These are phyloP conservation scores for Frankliniella intonsa DNA, from an alignment of 2,888 invertebrate genomes.

Conservation along the genomic window DNA sequence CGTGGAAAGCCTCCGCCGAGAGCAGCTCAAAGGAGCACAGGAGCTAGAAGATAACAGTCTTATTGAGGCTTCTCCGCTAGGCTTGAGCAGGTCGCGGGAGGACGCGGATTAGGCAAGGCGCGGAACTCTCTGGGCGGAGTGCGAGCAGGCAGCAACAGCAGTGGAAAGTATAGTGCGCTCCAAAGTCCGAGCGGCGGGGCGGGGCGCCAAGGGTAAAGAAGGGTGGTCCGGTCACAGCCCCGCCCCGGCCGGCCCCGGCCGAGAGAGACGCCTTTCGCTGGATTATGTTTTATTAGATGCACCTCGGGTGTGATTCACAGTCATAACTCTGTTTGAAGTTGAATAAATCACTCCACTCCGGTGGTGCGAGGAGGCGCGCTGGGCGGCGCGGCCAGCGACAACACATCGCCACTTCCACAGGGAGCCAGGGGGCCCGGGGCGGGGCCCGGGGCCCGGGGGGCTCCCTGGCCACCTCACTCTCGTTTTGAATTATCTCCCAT, in stretches of 20 bases:
- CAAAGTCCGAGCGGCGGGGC: no score
- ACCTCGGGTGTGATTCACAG: neutral
- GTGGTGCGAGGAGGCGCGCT: neutral
- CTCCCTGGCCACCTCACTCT: neutral
- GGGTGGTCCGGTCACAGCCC: no score
- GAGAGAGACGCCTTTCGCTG: no score
- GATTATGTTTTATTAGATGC: no score
- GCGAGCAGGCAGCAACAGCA: neutral
- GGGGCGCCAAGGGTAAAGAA: no score
- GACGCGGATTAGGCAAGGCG: neutral
- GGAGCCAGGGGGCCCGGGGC: neutral
- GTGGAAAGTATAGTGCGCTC: no score
- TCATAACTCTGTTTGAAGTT: conserved; percentile 10
- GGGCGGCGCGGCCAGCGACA: neutral
- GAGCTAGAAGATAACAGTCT: no score
- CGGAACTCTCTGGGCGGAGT: neutral
- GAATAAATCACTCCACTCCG: neutral
- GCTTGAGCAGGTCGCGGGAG: no score
- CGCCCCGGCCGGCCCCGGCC: no score
- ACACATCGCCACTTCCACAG: neutral
- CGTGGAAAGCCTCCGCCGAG: no score
- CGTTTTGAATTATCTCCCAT: neutral
- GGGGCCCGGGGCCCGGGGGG: neutral
- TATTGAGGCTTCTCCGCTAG: no score
- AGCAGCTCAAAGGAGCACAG: no score